phyloP scores from a whole-genome alignment of 2,888 invertebrate genomes.

The Frankliniella fusca region DNA sequence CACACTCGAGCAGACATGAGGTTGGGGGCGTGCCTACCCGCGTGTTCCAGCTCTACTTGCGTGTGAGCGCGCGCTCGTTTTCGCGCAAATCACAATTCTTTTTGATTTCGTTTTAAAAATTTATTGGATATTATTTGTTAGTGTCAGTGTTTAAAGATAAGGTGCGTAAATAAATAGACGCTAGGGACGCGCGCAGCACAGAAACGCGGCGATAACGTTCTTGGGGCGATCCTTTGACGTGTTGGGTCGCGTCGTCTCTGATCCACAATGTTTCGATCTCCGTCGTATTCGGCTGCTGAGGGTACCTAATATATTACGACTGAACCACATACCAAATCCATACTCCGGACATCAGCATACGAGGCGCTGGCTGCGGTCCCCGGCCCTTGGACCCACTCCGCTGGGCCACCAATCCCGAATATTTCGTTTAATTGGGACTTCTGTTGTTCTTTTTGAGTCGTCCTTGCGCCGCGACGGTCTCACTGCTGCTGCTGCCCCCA shows the following conservation, averaged over 20 bases:
- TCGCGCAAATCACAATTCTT: background rate
- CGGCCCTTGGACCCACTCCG: background rate
- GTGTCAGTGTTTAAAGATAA: no score
- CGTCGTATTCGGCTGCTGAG: background rate
- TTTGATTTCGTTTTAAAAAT: no score
- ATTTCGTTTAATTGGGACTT: conserved; percentile 21
- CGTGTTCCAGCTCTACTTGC: background rate
- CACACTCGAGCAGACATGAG: background rate
- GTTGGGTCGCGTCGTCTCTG: no score
- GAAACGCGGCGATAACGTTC: no score
- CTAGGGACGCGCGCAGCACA: no score
- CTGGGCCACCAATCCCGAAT: conserved; percentile 20
- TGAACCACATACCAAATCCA: conserved; percentile 12
- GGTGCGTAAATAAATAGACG: no score
- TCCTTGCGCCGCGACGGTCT: conserved; percentile 13
- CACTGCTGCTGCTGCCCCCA: background rate
- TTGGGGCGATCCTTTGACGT: no score
- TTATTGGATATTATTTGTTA: no score
- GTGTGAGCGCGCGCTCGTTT: background rate
- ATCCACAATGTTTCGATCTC: background rate
- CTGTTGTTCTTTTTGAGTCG: background rate
- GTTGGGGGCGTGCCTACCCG: background rate
- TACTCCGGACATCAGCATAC: conserved; percentile 15
- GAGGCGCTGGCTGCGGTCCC: background rate
- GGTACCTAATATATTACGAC: conserved; percentile 7